Evolutionary conservation across 2,113 vertebrate species (phyloP).

Genomic region (Peromyscus californicus): DNA sequence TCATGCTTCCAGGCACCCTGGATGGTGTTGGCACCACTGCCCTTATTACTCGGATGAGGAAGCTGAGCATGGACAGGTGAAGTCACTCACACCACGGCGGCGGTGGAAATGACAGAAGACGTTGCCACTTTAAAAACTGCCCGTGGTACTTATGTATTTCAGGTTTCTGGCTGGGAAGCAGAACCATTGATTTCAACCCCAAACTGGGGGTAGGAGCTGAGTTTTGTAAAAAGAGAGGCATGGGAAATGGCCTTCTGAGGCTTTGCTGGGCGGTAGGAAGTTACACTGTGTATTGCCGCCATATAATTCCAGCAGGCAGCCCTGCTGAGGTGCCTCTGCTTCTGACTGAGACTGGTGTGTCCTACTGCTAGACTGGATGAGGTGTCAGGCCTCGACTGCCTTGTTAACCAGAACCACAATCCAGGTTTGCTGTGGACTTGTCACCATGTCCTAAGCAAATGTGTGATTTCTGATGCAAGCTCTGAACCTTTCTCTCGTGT

Average conservation of each 20-base stretch:
- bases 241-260: not conserved
- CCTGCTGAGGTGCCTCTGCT: constrained; percentile 6
- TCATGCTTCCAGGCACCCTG: too few species aligned
- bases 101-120: not conserved
- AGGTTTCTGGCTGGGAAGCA: not conserved
- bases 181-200: not conserved
- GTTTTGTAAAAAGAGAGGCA: not conserved
- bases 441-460: not conserved
- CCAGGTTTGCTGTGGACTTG: constrained; percentile 51
- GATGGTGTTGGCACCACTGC: too few species aligned
- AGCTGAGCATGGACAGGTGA: not conserved
- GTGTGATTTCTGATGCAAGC: not conserved
- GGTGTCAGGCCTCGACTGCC: not conserved
- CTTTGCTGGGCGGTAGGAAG: not conserved
- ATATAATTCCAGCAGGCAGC: constrained; percentile 44
- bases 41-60: not conserved
- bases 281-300: not conserved
- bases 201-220: constrained; percentile 38
- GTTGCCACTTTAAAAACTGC: not conserved
- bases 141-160: not conserved
- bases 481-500: not conserved
- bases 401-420: constrained; percentile 36
- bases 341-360: constrained; percentile 27
- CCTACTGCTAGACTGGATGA: constrained; percentile 6
- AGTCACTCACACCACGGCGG: not conserved